Evolutionary conservation across 2,113 vertebrate genomes (phyloP).

Genomic region (Oryzias curvinotus): DNA sequence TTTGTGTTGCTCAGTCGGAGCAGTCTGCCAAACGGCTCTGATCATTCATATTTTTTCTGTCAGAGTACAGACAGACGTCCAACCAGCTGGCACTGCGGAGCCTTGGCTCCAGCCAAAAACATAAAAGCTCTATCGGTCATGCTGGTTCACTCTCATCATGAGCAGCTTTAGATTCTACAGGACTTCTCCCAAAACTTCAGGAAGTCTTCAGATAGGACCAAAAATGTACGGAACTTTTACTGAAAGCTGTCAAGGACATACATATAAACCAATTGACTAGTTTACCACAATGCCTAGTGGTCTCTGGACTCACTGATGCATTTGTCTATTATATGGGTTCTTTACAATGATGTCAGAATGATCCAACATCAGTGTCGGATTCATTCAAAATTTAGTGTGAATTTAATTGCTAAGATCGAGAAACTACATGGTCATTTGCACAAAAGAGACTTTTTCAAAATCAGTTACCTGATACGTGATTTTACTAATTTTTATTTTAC

Average conservation of each 20-base stretch:
- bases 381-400: no score
- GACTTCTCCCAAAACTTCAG: conserved; percentile 9
- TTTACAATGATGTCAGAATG: no score
- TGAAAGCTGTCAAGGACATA: conserved; percentile 12
- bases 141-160: conserved; percentile 32
- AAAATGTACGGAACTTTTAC: neutral
- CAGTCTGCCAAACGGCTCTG: conserved; percentile 13
- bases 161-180: conserved; percentile 19
- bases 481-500: no score
- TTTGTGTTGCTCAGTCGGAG: conserved; percentile 31
- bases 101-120: conserved; percentile 23
- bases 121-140: conserved; percentile 32
- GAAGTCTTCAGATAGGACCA: conserved; percentile 7
- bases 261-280: neutral
- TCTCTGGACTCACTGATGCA: no score
- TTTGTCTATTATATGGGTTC: no score
- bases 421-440: no score
- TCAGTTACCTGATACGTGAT: no score
- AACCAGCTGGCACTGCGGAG: conserved; percentile 37
- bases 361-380: no score
- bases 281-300: neutral
- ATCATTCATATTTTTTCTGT: conserved; percentile 21
- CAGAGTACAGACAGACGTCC: conserved; percentile 19
- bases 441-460: no score
- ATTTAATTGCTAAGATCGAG: no score